Evolutionary conservation across 2,113 vertebrate genomes (phyloP).

Genomic region (Otocyon megalotis): DNA sequence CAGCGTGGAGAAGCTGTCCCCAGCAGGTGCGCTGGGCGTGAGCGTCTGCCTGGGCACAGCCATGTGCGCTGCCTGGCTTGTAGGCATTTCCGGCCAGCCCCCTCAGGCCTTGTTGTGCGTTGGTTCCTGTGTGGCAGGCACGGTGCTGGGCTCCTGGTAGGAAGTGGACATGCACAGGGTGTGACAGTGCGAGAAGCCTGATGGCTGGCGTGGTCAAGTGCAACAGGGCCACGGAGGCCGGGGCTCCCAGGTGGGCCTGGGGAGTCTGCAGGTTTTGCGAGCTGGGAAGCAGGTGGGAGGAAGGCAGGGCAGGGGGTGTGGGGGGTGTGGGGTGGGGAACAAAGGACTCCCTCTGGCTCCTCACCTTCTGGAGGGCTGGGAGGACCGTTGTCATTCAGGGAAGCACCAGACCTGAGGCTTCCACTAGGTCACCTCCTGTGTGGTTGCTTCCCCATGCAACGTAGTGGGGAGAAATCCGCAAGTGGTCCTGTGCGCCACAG

Average conservation of each 20-base stretch:
- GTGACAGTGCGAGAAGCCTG: neutral
- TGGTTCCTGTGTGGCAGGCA: neutral
- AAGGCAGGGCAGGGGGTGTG: neutral
- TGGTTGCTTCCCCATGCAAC: neutral
- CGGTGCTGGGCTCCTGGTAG: neutral
- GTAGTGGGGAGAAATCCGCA: too few species aligned
- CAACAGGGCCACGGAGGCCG: neutral
- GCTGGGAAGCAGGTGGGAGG: neutral
- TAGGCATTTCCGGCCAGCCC: neutral
- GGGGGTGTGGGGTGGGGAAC: neutral
- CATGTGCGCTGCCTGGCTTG: rapidly evolving
- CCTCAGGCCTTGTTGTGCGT: neutral
- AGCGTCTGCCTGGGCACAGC: neutral
- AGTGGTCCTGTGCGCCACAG: too few species aligned
- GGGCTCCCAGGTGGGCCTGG: neutral
- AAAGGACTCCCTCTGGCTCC: neutral
- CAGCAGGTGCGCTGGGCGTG: rapidly evolving
- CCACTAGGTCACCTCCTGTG: neutral
- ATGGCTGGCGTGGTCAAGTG: neutral
- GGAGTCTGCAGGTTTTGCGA: neutral
- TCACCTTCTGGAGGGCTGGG: neutral
- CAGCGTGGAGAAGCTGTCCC: neutral
- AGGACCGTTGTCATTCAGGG: neutral
- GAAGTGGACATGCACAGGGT: rapidly evolving
- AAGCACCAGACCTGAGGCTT: neutral